A percentile compares a stretch with the other conserved stretches of the same genome.
These are phyloP conservation scores for Drosophila fulvimacula DNA, from an alignment of 2,888 invertebrate species.

Conservation along the genomic window DNA sequence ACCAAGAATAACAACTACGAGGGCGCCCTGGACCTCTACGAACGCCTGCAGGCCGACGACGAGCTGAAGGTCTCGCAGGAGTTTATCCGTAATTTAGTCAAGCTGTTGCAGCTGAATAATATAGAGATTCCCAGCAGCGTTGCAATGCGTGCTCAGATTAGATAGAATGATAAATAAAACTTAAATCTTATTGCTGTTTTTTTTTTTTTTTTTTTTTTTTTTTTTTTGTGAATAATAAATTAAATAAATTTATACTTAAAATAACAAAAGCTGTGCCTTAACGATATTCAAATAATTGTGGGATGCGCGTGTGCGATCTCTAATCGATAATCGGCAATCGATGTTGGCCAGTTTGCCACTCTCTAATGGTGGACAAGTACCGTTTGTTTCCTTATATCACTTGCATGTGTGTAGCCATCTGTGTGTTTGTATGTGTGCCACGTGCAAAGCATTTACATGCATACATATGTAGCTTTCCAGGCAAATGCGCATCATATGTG, in stretches of 20 bases:
- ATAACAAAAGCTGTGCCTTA: background rate
- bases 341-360: background rate
- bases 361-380: background rate
- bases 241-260: slow-evolving; percentile 24
- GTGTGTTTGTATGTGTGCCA: background rate
- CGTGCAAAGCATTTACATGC: background rate
- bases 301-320: background rate
- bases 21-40: slow-evolving; percentile 81
- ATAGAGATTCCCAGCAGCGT: slow-evolving; percentile 82
- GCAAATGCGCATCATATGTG: background rate
- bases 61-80: slow-evolving; percentile 80
- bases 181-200: background rate
- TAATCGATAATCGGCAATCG: background rate
- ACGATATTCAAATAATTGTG: background rate
- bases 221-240: background rate
- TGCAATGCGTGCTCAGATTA: slow-evolving; percentile 81
- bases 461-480: background rate
- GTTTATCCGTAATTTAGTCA: slow-evolving; percentile 80
- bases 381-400: background rate
- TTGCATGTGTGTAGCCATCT: too few species aligned
- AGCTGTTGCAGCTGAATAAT: slow-evolving; percentile 82
- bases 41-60: slow-evolving; percentile 81
- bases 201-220: background rate
- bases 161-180: slow-evolving; percentile 40
- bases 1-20: slow-evolving; percentile 76